Evolutionary conservation across 2,888 invertebrate genomes (phyloP).

Genomic region (Petrophora chlorosata): DNA sequence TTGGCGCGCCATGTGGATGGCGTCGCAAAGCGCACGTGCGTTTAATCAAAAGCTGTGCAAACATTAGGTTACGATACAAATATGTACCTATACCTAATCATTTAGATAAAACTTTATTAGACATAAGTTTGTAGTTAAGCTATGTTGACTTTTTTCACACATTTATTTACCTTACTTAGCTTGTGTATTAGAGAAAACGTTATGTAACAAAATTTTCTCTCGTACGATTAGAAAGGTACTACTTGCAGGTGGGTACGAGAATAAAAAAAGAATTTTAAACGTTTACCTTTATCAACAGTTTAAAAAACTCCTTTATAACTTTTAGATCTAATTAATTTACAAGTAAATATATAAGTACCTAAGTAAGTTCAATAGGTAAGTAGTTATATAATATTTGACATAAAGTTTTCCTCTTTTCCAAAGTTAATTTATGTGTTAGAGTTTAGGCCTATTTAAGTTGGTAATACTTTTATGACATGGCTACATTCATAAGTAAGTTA

Average conservation of each 20-base stretch:
- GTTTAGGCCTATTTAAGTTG: constrained; percentile 5
- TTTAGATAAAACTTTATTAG: constrained; percentile 18
- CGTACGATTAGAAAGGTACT: too few species aligned
- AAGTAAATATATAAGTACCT: too few species aligned
- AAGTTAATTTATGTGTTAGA: constrained; percentile 48
- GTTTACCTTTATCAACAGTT: too few species aligned
- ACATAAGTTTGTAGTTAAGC: constrained; percentile 15
- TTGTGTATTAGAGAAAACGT: too few species aligned
- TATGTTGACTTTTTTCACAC: background rate
- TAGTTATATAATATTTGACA: constrained; percentile 2
- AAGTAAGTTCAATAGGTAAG: too few species aligned
- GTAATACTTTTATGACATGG: constrained; percentile 11
- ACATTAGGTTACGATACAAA: constrained; percentile 54
- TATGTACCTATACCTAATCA: constrained; percentile 30
- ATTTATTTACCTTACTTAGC: too few species aligned
- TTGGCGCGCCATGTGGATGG: constrained; percentile 26
- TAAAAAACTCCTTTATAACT: too few species aligned
- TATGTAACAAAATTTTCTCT: too few species aligned
- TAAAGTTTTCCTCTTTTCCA: constrained; percentile 57
- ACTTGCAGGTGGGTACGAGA: too few species aligned
- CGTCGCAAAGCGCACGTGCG: constrained; percentile 66
- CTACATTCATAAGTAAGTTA: constrained; percentile 21
- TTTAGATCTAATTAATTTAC: too few species aligned
- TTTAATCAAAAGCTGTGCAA: constrained; percentile 64
- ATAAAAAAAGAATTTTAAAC: too few species aligned